Evolutionary conservation across 2,113 vertebrate species (phyloP).

Genomic region (Phycodurus eques): DNA sequence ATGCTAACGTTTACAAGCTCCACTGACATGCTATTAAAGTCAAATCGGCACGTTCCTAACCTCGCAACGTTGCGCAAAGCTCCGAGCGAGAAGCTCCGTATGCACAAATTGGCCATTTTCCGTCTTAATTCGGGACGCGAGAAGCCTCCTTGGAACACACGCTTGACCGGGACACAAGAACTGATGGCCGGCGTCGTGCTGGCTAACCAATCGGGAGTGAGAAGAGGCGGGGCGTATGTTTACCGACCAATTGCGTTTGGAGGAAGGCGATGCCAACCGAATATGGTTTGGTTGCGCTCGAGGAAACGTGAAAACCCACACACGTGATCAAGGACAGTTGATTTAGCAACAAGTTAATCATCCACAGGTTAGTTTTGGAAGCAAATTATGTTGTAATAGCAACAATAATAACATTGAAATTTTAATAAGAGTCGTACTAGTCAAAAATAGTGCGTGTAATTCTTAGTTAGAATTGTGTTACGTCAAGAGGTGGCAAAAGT

Average conservation of each 20-base stretch:
- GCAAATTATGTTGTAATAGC: background rate
- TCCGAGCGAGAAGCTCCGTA: slow-evolving; percentile 59
- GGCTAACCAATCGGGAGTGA: slow-evolving; percentile 36
- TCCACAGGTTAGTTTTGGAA: background rate
- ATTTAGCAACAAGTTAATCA: background rate
- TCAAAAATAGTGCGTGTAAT: too few species aligned
- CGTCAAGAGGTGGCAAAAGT: too few species aligned
- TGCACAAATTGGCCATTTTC: slow-evolving; percentile 75
- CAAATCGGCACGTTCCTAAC: slow-evolving; percentile 36
- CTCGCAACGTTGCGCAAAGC: slow-evolving; percentile 52
- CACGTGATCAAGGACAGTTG: slow-evolving; percentile 51
- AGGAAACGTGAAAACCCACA: slow-evolving; percentile 50
- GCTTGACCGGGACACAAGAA: slow-evolving; percentile 15
- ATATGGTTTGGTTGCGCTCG: slow-evolving; percentile 50
- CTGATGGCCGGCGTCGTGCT: fast-evolving
- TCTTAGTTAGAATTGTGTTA: too few species aligned
- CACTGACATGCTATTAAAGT: background rate
- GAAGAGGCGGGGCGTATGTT: fast-evolving
- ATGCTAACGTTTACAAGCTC: background rate
- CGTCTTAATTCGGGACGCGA: background rate
- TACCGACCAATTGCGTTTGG: slow-evolving; percentile 30
- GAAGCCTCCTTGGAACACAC: slow-evolving; percentile 30
- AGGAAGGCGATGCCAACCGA: background rate
- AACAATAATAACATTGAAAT: background rate
- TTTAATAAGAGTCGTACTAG: too few species aligned